These are phyloP conservation scores for Phalanger gymnotis DNA, from an alignment of 2,797 vertebrate species.

Conservation along the genomic window DNA sequence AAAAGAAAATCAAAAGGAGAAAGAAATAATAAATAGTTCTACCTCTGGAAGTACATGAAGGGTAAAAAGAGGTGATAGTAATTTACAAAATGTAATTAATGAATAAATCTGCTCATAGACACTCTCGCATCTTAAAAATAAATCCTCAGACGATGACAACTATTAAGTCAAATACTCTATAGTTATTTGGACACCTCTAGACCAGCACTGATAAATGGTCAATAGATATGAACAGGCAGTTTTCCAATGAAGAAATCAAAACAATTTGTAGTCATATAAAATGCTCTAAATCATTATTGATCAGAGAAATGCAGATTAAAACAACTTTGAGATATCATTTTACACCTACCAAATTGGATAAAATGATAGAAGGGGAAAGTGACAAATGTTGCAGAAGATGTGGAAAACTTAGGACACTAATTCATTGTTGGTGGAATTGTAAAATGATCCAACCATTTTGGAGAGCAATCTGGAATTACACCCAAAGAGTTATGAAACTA, in stretches of 20 bases:
- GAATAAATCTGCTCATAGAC: not conserved
- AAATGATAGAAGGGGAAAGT: not conserved
- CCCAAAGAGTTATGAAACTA: not conserved
- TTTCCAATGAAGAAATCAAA: not conserved
- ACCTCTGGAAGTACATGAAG: not conserved
- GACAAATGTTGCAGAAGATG: not conserved
- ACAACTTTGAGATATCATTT: not conserved
- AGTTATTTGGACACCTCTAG: not conserved
- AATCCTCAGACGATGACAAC: not conserved
- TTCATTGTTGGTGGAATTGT: not conserved
- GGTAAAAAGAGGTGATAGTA: constrained; percentile 13
- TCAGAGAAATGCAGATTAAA: not conserved
- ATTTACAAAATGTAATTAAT: constrained; percentile 16
- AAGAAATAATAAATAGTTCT: not conserved
- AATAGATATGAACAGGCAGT: not conserved
- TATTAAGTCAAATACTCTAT: not conserved
- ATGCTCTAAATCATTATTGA: not conserved
- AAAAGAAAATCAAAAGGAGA: not conserved
- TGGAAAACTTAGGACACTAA: not conserved
- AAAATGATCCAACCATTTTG: not conserved
- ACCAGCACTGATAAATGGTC: not conserved
- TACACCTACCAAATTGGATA: not conserved
- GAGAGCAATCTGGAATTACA: not conserved
- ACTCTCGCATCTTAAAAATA: constrained; percentile 35
- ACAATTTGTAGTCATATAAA: not conserved